Evolutionary conservation across 2,888 invertebrate genomes (phyloP).

Genomic region (Podotricha telesiphe): DNA sequence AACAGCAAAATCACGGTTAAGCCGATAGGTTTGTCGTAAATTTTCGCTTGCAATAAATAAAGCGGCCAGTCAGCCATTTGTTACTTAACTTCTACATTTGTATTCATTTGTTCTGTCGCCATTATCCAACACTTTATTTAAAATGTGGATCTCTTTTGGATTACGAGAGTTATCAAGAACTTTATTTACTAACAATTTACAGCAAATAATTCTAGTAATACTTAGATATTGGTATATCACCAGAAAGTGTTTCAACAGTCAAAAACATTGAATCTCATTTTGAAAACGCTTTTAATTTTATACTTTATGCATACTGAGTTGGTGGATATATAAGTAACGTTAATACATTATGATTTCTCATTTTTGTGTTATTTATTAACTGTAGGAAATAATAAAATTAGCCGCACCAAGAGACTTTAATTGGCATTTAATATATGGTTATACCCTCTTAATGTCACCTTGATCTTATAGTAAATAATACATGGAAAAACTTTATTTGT

Average conservation of each 20-base stretch:
- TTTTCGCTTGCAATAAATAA: conserved; percentile 62
- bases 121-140: conserved; percentile 66
- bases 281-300: too few relatives aligned
- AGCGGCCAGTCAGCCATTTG: conserved; percentile 60
- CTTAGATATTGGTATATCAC: not conserved
- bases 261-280: not conserved
- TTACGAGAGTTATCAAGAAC: conserved; percentile 64
- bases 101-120: conserved; percentile 69
- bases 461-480: too few relatives aligned
- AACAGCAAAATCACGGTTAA: conserved; percentile 30
- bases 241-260: too few relatives aligned
- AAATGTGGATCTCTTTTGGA: conserved; percentile 55
- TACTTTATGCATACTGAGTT: too few relatives aligned
- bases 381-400: too few relatives aligned
- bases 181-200: conserved; percentile 52
- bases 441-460: too few relatives aligned
- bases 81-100: conserved; percentile 66
- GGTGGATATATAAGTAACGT: too few relatives aligned
- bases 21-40: conserved; percentile 52
- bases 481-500: too few relatives aligned
- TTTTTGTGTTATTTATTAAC: too few relatives aligned
- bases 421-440: too few relatives aligned
- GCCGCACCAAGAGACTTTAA: too few relatives aligned
- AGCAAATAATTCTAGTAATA: not conserved
- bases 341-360: too few relatives aligned